Evolutionary conservation across 2,797 vertebrate genomes (phyloP), one percentile per base, ranked within the genome.

Genomic region (Gadopsis marmoratus): DNA sequence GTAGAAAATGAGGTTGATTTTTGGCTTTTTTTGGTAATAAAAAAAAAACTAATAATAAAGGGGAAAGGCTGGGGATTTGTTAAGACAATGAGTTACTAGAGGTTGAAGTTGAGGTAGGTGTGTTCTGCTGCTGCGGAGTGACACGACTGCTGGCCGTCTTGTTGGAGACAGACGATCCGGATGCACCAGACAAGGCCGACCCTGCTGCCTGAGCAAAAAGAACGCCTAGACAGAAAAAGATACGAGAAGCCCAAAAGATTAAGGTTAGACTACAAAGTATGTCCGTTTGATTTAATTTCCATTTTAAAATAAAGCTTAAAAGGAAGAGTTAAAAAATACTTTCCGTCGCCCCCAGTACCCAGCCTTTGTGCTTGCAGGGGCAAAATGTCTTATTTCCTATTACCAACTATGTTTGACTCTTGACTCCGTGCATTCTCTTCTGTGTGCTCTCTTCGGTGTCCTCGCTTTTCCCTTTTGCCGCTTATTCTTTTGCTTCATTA

Each of bases 121-220:
- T 96, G 83, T 96, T 93, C 1, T 95, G 82, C 1, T 95, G 88
- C 1, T 95, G 88, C 74, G 93, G 76, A 4, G 90, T 82, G 7
- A 70, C 71, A n/a, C 90, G 92, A 79, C 87, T 72, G 71, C 88
- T 83, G 54, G 87, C 84, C 1, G 87, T 66, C 93, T 97, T 98
- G 93, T 77, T 92, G 92, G 93, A 90, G 67, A 93, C 71, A 0
- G 95, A 87, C 8, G 91, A 92, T 70, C 88, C 92, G 31, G 95
- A 89, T 0, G 94, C 85, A 10, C 92, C 94, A 5, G 97, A 95
- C 3, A 96, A 93, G 72, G 93, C 87, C 29, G 95, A 89, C 48
- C 96, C 96, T 0, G 96, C 91, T 13, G 96, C 95, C 95, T 99
- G 98, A 78, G 97, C 97, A 45, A 98, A 99, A 74, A 99, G 95